Evolutionary conservation across 2,797 vertebrate genomes (phyloP), one percentile per base, ranked within the genome.

Genomic region (Acestrorhynchus altus): DNA sequence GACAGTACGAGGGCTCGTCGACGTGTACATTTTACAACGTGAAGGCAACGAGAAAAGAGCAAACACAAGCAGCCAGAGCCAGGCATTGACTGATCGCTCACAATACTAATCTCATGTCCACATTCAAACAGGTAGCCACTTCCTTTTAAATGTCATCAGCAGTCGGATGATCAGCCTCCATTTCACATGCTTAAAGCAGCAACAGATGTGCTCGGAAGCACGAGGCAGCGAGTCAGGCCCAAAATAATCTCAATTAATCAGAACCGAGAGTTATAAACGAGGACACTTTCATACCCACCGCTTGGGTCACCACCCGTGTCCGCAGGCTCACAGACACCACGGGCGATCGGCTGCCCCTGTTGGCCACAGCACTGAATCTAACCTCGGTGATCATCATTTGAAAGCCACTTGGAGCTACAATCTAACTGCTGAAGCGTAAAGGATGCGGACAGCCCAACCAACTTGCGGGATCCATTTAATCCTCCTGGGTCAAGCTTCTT

Each of bases 281-380:
- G 26, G 44, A 47, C 51, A 81, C 51, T 24, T 78, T 22, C 77
- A 72, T 63, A 90, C 84, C 88, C 90, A 92, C 89, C 89, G 88
- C 85, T 72, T 65, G 64, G 76, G 80, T 75, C 87, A 88, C 80
- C 82, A 73, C 85, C 22, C 78, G 26, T 70, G 85, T 89, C 24
- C 81, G 87, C 85, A 82, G 78, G 83, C 74, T 88, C 83, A 82
- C 90, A 78, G 86, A 74, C 54, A 70, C 70, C 39, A 76, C 70
- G 39, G 79, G 28, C 60, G 77, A 68, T 77, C 31, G 22, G 81
- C 89, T 87, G 79, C 87, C 76, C 56, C 87, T 87, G 81, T 80
- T 83, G 82, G 82, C 82, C 86, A 91, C 80, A 3, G 82, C 61
- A 77, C 86, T 86, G 87, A 87, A 91, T 89, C 90, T 88, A 82